Conservation (phyloP, 2,888 invertebrate genomes). For the Crepidodera aurea region DNA sequence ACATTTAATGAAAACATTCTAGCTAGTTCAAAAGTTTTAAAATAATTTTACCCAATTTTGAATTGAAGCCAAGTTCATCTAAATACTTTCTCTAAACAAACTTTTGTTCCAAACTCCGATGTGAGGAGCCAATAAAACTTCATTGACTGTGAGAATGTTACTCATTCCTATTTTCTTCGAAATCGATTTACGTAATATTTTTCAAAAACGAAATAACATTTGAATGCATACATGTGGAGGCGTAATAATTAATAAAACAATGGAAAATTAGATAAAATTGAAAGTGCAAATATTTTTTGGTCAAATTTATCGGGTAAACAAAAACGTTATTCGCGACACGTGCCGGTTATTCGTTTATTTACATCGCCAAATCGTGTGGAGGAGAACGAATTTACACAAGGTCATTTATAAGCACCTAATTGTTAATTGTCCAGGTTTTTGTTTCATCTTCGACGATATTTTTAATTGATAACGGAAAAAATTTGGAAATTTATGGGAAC, state of each 20-base stretch:
- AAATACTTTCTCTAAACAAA: background rate
- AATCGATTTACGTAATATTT: background rate
- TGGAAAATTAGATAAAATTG: background rate
- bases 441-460: background rate
- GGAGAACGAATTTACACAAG: background rate
- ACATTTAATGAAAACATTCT: no score
- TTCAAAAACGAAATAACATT: background rate
- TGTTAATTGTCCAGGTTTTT: background rate
- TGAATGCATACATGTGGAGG: background rate
- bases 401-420: background rate
- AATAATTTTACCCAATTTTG: no score
- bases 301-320: background rate
- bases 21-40: no score
- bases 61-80: background rate
- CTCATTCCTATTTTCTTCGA: background rate
- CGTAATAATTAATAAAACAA: background rate
- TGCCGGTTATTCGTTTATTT: background rate
- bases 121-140: background rate
- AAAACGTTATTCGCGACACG: constrained; percentile 1
- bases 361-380: background rate
- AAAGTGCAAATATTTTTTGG: constrained; percentile 4
- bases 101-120: background rate
- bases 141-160: background rate
- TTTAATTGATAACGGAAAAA: no score
- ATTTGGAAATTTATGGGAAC: no score